Percentiles rank a stretch among this genome's conserved stretches.
Conservation (phyloP, 2,888 invertebrate genomes). For the Pasiphila rectangulata region DNA sequence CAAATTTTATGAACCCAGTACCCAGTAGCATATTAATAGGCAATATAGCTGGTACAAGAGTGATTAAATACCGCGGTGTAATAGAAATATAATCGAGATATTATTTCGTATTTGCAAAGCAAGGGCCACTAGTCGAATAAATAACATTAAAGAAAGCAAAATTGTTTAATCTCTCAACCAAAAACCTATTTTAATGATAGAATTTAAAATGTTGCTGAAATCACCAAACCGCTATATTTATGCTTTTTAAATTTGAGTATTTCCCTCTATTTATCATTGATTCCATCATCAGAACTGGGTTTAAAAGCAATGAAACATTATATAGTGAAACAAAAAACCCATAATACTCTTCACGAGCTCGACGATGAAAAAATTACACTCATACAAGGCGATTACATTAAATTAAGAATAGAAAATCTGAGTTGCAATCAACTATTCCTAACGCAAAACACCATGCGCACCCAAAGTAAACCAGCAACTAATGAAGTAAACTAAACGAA, state of each 20-base stretch:
- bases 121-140: no score
- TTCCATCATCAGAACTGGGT: no score
- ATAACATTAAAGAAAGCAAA: no score
- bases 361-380: neutral
- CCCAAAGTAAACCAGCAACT: slow-evolving; percentile 9
- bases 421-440: neutral
- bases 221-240: no score
- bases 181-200: no score
- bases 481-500: slow-evolving; percentile 10
- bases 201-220: no score
- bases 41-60: neutral
- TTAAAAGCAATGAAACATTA: neutral
- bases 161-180: no score
- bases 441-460: neutral
- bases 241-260: no score
- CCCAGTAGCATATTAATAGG: neutral
- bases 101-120: no score
- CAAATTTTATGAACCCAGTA: neutral
- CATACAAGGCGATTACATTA: neutral
- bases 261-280: no score
- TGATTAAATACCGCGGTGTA: neutral
- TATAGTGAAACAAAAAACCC: neutral
- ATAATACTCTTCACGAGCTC: neutral
- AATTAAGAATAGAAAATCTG: neutral
- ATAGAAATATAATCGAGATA: no score